phyloP scores from a whole-genome alignment of 2,797 vertebrate species.

The Lemur catta region DNA sequence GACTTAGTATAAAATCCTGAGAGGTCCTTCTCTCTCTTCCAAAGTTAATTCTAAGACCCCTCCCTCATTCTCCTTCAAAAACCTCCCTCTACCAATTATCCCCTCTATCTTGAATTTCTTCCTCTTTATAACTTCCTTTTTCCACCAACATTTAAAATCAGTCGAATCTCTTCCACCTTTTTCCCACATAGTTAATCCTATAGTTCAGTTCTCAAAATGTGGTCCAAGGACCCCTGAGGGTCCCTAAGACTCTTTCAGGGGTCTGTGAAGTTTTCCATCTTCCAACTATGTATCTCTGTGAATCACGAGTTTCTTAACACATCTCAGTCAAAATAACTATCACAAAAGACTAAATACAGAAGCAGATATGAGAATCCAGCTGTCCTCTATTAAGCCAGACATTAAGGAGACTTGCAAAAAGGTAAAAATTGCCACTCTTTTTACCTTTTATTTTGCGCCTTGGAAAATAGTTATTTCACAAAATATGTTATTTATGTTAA shows the following conservation, averaged over 20 bases:
- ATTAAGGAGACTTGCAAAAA: constrained; percentile 18
- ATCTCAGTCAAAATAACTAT: constrained; percentile 25
- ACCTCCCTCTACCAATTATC: not conserved
- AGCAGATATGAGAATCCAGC: not conserved
- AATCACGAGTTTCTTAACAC: not conserved
- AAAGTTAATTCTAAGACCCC: not conserved
- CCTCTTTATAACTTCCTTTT: not conserved
- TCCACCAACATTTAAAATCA: constrained; percentile 23
- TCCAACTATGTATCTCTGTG: not conserved
- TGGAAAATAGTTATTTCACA: not conserved
- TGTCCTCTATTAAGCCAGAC: not conserved
- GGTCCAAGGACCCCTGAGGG: not conserved
- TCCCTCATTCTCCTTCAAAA: constrained; percentile 6
- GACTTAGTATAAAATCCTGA: constrained; percentile 10
- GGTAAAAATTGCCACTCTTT: not conserved
- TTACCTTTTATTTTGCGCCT: not conserved
- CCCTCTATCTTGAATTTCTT: constrained; percentile 14
- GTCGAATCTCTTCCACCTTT: not conserved
- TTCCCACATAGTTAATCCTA: not conserved
- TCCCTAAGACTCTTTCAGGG: not conserved
- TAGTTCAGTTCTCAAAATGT: constrained; percentile 19
- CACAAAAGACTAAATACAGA: not conserved
- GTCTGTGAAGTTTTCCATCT: not conserved
- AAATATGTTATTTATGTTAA: not conserved
- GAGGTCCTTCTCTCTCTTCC: not conserved